Evolutionary conservation across 2,888 invertebrate species (phyloP).

Genomic region (Hypomecis atomaria): DNA sequence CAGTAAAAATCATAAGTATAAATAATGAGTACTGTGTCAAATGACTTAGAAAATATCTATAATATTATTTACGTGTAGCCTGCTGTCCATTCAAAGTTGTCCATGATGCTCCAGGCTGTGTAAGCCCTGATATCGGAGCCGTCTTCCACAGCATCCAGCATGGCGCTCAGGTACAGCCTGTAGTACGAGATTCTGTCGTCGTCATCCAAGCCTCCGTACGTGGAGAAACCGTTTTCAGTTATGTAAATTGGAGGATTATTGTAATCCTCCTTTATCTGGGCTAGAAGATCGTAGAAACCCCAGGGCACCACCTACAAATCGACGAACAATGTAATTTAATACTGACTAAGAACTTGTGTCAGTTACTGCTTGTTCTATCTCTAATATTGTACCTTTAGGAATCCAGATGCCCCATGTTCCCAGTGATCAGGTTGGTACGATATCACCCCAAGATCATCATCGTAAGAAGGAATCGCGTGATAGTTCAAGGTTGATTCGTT

Average conservation of each 20-base stretch:
- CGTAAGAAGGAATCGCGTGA: conserved; percentile 48
- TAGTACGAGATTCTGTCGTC: conserved; percentile 63
- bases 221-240: conserved; percentile 81
- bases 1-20: too few species aligned
- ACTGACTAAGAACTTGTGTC: background rate
- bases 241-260: conserved; percentile 80
- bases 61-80: conserved; percentile 70
- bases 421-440: conserved; percentile 43
- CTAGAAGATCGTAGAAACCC: conserved; percentile 82
- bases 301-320: conserved; percentile 72
- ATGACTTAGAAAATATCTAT: too few species aligned
- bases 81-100: conserved; percentile 84
- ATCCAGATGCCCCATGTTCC: conserved; percentile 38
- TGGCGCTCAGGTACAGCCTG: conserved; percentile 62
- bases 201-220: conserved; percentile 63
- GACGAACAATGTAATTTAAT: background rate
- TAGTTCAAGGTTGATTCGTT: conserved; percentile 49
- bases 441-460: conserved; percentile 49
- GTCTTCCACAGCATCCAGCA: conserved; percentile 67
- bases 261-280: conserved; percentile 72
- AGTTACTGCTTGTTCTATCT: background rate
- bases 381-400: conserved; percentile 19
- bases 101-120: conserved; percentile 84
- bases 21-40: too few species aligned
- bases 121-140: conserved; percentile 73